Conservation (phyloP, 2,888 invertebrate species). For the Trissolcus japonicus region DNA sequence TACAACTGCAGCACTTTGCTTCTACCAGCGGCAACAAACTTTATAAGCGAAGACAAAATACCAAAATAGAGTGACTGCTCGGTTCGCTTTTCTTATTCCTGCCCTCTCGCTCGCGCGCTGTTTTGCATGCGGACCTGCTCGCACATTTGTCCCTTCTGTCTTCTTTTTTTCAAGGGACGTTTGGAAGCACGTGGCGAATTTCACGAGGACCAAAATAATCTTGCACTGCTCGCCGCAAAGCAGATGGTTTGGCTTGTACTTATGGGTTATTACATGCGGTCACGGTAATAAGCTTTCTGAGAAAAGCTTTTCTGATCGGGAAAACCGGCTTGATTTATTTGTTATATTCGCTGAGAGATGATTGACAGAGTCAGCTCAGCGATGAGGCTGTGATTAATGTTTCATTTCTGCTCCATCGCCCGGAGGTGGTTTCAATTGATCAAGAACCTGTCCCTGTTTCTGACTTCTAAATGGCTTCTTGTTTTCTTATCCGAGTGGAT, state of each 20-base stretch:
- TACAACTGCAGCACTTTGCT: conserved; percentile 64
- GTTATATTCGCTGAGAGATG: conserved; percentile 4
- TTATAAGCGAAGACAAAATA: conserved; percentile 69
- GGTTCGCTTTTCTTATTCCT: conserved; percentile 35
- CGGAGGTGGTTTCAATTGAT: too few relatives aligned
- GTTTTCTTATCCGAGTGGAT: too few relatives aligned
- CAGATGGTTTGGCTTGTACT: conserved; percentile 23
- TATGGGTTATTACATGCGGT: conserved; percentile 13
- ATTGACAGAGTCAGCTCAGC: conserved; percentile 3
- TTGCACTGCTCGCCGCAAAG: conserved; percentile 9
- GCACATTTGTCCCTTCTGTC: conserved; percentile 2
- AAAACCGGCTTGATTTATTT: conserved; percentile 11
- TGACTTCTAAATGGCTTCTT: too few relatives aligned
- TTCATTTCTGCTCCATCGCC: too few relatives aligned
- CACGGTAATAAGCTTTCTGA: conserved; percentile 23
- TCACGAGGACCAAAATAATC: conserved; percentile 9
- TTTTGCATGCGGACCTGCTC: neutral
- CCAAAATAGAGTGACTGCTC: conserved; percentile 65
- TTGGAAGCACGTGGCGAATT: conserved; percentile 22
- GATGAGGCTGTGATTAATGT: too few relatives aligned
- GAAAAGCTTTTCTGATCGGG: conserved; percentile 8
- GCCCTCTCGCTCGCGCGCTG: neutral
- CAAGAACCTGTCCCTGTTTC: too few relatives aligned
- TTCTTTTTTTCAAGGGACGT: neutral
- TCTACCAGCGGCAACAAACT: conserved; percentile 53